Evolutionary conservation across 1,140 invertebrate species (phyloP).

Genomic region (Pissodes strobi): DNA sequence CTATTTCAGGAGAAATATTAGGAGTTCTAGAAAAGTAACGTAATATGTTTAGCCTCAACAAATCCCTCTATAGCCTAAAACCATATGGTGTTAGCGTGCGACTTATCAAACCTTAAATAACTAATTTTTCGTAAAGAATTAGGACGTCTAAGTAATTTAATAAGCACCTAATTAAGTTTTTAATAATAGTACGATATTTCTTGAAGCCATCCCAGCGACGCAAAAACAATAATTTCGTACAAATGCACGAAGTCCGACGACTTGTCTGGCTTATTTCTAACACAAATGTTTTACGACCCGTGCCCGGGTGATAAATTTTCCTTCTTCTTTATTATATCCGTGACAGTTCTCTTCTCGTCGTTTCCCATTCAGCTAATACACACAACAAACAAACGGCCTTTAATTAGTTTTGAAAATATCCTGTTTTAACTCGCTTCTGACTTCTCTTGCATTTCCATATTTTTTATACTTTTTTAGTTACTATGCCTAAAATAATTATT

Average conservation of each 20-base stretch:
- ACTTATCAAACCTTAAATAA: too few species aligned
- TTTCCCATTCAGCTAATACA: conserved; percentile 22
- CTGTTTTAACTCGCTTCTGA: conserved; percentile 4
- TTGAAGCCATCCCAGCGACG: conserved; percentile 4
- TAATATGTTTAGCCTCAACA: too few species aligned
- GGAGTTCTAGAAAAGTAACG: too few species aligned
- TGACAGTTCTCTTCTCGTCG: conserved; percentile 25
- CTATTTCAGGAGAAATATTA: too few species aligned
- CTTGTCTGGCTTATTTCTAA: conserved; percentile 39
- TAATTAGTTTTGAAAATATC: conserved; percentile 32
- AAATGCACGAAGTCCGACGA: conserved; percentile 28
- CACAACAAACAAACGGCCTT: conserved; percentile 20
- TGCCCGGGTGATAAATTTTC: conserved; percentile 33
- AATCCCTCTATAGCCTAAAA: too few species aligned
- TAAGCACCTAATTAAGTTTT: conserved; percentile 21
- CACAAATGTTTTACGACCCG: conserved; percentile 35
- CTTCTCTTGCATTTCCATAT: too few species aligned
- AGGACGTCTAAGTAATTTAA: conserved; percentile 27
- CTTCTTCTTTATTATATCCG: conserved; percentile 34
- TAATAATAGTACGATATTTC: conserved; percentile 26
- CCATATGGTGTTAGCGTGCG: too few species aligned
- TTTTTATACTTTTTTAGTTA: too few species aligned
- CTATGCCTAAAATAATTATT: too few species aligned
- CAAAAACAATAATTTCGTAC: conserved; percentile 35
- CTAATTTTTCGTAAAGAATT: too few species aligned